Evolutionary conservation across 2,888 invertebrate genomes (phyloP).

Genomic region (Nemoura dubitans): DNA sequence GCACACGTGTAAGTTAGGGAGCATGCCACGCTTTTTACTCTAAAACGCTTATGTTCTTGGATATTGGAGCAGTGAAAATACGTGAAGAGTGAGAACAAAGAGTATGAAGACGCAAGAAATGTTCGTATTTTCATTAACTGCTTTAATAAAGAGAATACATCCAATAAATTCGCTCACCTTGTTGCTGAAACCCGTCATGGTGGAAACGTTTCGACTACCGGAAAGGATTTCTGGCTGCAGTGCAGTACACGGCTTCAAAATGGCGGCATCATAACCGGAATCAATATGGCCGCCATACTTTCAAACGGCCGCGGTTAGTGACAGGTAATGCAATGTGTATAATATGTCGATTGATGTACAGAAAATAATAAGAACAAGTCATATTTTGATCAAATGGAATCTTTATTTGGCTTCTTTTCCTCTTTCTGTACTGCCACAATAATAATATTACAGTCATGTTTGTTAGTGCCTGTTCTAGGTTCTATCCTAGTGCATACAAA

Average conservation of each 20-base stretch:
- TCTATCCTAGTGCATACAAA: not conserved
- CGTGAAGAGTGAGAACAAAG: not conserved
- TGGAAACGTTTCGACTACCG: not conserved
- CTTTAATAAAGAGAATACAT: not conserved
- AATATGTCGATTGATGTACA: too few species aligned
- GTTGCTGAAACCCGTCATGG: slow-evolving; percentile 32
- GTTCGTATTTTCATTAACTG: not conserved
- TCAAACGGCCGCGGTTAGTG: not conserved
- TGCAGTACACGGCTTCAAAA: slow-evolving; percentile 30
- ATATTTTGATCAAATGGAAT: not conserved
- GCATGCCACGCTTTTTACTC: not conserved
- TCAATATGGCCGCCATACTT: not conserved
- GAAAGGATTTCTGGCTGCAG: slow-evolving; percentile 20
- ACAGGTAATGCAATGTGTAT: too few species aligned
- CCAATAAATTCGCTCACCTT: slow-evolving; percentile 15
- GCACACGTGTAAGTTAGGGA: not conserved
- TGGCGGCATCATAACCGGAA: slow-evolving; percentile 25
- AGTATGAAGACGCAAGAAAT: not conserved
- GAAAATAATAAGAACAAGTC: not conserved
- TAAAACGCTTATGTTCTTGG: not conserved
- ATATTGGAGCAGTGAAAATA: not conserved
- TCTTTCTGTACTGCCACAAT: not conserved
- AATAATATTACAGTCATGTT: not conserved
- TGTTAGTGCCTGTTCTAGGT: not conserved
- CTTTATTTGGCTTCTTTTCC: not conserved